A percentile compares a stretch with the other conserved stretches of the same genome.
Evolutionary conservation across 2,113 vertebrate genomes (phyloP).

Genomic region (Falco punctatus): DNA sequence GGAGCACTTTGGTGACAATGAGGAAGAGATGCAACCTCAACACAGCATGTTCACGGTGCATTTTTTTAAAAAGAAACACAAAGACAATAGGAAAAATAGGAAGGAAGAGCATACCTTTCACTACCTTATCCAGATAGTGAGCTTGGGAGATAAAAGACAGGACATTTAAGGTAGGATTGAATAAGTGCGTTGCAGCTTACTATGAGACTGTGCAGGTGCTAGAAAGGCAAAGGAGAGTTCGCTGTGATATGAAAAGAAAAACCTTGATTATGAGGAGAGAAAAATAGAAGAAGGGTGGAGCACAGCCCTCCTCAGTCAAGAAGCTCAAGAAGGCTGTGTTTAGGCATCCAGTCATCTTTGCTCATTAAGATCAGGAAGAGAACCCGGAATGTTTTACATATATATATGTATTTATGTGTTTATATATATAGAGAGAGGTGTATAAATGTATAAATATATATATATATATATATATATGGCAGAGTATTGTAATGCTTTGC

Average conservation of each 20-base stretch:
- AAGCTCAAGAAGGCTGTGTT: slow-evolving; percentile 5
- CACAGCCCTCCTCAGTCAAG: slow-evolving; percentile 59
- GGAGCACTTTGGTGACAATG: slow-evolving; percentile 46
- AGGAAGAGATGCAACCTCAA: slow-evolving; percentile 47
- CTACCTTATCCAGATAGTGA: slow-evolving; percentile 99
- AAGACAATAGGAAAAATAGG: slow-evolving; percentile 82
- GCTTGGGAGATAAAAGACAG: slow-evolving; percentile 99
- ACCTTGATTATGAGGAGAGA: slow-evolving; percentile 63
- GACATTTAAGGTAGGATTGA: slow-evolving; percentile 95
- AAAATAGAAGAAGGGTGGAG: slow-evolving; percentile 41
- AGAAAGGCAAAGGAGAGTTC: slow-evolving; percentile 51
- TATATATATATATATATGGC: background rate
- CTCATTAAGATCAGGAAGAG: slow-evolving; percentile 17
- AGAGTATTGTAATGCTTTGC: background rate
- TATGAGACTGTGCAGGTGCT: slow-evolving; percentile 72
- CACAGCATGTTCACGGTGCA: slow-evolving; percentile 62
- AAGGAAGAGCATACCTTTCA: slow-evolving; percentile 99
- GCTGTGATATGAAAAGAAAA: slow-evolving; percentile 49
- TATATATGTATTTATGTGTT: background rate
- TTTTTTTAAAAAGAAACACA: slow-evolving; percentile 68
- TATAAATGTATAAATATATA: background rate
- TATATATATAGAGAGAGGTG: background rate
- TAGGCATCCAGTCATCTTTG: slow-evolving; percentile 39
- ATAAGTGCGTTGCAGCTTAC: slow-evolving; percentile 74
- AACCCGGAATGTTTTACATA: background rate